A percentile compares a stretch with the other conserved stretches of the same genome.
Conservation (phyloP, 1,140 invertebrate genomes). For the Eulimnadia texana region DNA sequence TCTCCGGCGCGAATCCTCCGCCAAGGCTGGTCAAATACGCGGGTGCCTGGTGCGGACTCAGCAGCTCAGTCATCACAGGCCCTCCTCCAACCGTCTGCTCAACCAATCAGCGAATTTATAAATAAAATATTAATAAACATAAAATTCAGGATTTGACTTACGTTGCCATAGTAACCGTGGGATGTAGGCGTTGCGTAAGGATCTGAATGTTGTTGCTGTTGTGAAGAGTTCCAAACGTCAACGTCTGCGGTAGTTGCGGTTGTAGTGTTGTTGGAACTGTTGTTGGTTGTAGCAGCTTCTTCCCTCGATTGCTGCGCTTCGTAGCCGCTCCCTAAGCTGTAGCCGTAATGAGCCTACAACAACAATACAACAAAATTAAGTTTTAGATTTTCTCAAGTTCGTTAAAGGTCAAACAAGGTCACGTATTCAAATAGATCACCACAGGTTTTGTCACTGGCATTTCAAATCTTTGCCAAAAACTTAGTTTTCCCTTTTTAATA, state of each 20-base stretch:
- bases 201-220: slow-evolving; percentile 8
- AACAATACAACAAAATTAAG: neutral
- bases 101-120: neutral
- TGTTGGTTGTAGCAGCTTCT: neutral
- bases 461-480: no score
- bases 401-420: no score
- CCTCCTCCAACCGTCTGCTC: slow-evolving; percentile 9
- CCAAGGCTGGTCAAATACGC: neutral
- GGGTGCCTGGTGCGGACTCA: slow-evolving; percentile 5
- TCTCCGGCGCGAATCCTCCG: slow-evolving; percentile 11
- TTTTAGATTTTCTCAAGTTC: neutral
- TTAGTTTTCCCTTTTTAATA: no score
- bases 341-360: slow-evolving; percentile 13
- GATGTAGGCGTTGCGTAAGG: neutral
- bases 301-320: slow-evolving; percentile 11
- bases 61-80: slow-evolving; percentile 14
- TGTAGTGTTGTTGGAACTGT: neutral
- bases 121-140: neutral
- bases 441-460: no score
- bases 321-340: slow-evolving; percentile 14
- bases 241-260: slow-evolving; percentile 5
- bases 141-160: slow-evolving; percentile 2
- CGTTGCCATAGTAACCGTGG: neutral
- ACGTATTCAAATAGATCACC: no score
- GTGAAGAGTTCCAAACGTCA: slow-evolving; percentile 13